These are phyloP conservation scores for Cyanoramphus novaezelandiae DNA, from an alignment of 2,113 vertebrate genomes.

Conservation along the genomic window DNA sequence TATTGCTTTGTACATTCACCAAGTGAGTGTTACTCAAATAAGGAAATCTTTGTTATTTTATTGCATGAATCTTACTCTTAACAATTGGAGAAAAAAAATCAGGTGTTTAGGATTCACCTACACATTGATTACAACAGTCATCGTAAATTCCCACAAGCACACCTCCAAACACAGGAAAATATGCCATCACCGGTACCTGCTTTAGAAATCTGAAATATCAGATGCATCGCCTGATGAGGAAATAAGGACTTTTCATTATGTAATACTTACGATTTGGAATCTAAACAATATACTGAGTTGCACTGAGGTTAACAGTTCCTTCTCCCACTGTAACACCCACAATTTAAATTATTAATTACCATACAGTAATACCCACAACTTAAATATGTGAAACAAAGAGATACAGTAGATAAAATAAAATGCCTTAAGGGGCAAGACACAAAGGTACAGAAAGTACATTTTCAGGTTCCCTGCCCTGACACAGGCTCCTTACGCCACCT, in stretches of 20 bases:
- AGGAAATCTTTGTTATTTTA: not conserved
- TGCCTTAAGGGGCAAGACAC: not conserved
- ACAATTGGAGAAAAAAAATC: not conserved
- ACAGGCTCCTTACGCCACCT: fast-evolving
- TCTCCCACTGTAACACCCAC: not conserved
- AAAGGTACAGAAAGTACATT: not conserved
- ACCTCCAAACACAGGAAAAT: not conserved
- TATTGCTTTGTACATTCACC: not conserved
- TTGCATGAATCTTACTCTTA: not conserved
- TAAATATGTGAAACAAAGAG: not conserved
- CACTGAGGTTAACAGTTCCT: not conserved
- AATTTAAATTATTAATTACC: not conserved
- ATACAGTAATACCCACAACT: not conserved
- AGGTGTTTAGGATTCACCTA: not conserved
- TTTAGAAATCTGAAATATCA: not conserved
- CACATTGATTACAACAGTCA: not conserved
- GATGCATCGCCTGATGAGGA: not conserved
- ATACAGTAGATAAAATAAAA: not conserved
- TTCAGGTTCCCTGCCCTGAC: not conserved
- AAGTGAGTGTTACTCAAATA: not conserved
- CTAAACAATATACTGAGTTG: not conserved
- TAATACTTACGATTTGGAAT: not conserved
- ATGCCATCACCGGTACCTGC: not conserved
- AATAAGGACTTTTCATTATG: not conserved
- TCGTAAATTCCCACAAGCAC: not conserved